These are phyloP conservation scores for Lemur catta DNA, from an alignment of 2,797 vertebrate genomes.

Conservation along the genomic window DNA sequence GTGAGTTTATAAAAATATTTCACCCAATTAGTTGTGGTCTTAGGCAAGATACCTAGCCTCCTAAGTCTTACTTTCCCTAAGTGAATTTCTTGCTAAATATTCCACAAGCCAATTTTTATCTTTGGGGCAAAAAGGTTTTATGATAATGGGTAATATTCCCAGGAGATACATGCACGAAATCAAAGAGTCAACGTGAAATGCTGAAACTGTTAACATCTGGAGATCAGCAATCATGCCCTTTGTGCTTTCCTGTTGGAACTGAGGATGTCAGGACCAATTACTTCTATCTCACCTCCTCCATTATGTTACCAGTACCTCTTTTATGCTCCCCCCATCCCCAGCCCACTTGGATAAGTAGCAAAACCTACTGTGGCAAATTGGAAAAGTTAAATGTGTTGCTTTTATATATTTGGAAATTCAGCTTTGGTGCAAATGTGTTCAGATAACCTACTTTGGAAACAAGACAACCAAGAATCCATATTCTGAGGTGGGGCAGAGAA, in stretches of 20 bases:
- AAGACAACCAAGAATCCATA: neutral
- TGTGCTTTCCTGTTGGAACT: neutral
- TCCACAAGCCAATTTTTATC: neutral
- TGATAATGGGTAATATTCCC: neutral
- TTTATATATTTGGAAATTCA: neutral
- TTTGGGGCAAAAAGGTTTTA: neutral
- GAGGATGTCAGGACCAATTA: slow-evolving; percentile 9
- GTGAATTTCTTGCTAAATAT: neutral
- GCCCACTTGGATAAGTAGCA: neutral
- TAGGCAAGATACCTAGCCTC: neutral
- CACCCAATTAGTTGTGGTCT: neutral
- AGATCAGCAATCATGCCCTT: neutral
- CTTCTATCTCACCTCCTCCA: neutral
- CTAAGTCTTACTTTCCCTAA: neutral
- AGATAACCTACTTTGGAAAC: neutral
- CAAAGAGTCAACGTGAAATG: slow-evolving; percentile 5
- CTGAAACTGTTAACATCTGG: slow-evolving; percentile 13
- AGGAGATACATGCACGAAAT: neutral
- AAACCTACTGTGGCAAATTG: neutral
- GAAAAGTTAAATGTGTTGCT: neutral
- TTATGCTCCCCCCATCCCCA: neutral
- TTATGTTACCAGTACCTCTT: neutral
- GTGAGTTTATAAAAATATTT: neutral
- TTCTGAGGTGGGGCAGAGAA: neutral
- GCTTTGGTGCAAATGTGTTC: neutral